These are phyloP conservation scores for Epirrhoe tristata DNA, from an alignment of 2,888 invertebrate genomes.

Conservation along the genomic window DNA sequence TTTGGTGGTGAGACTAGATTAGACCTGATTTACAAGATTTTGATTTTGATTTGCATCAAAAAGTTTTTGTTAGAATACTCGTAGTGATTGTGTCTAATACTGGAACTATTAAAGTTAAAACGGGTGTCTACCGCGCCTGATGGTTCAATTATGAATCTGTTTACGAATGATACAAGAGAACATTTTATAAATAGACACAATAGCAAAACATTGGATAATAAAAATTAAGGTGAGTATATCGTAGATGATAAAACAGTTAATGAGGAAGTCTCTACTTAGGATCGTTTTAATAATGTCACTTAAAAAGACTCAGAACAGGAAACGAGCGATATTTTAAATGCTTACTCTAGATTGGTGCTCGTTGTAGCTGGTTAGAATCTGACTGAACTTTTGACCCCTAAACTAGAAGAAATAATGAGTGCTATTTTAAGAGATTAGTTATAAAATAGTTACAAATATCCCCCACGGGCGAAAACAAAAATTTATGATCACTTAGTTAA, in stretches of 20 bases:
- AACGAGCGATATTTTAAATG: slow-evolving; percentile 76
- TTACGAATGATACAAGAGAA: neutral
- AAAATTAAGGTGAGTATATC: slow-evolving; percentile 71
- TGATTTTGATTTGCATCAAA: too few relatives aligned
- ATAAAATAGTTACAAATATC: slow-evolving; percentile 19
- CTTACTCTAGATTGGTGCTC: slow-evolving; percentile 76
- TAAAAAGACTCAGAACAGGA: slow-evolving; percentile 76
- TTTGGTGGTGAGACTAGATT: neutral
- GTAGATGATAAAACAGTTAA: slow-evolving; percentile 76
- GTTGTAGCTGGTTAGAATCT: slow-evolving; percentile 62
- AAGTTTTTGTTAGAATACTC: too few relatives aligned
- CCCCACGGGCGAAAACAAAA: slow-evolving; percentile 25
- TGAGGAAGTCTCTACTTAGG: slow-evolving; percentile 83
- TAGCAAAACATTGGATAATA: slow-evolving; percentile 69
- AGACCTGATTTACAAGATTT: too few relatives aligned
- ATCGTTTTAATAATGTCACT: slow-evolving; percentile 78
- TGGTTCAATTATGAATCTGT: neutral
- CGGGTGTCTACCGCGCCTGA: neutral
- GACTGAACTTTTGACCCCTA: slow-evolving; percentile 50
- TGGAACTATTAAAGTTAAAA: neutral
- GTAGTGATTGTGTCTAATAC: too few relatives aligned
- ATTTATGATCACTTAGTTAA: slow-evolving; percentile 36
- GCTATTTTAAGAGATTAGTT: slow-evolving; percentile 36
- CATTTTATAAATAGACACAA: slow-evolving; percentile 59
- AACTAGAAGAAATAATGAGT: slow-evolving; percentile 41